Evolutionary conservation across 2,888 invertebrate species (phyloP).

Genomic region (Pycnomerus fuliginosus): DNA sequence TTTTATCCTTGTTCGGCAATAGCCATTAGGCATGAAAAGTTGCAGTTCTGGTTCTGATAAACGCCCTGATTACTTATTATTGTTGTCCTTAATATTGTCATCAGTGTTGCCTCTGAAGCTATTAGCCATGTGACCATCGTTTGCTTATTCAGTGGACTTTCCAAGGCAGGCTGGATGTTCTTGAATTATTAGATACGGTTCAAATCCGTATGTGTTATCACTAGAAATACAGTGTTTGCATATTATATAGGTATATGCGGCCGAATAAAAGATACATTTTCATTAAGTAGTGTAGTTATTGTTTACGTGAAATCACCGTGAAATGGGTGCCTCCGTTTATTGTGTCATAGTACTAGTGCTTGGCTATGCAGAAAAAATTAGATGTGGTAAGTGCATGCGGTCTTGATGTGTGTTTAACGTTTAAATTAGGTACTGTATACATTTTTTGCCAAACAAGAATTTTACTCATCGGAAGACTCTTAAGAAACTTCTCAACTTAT

Average conservation of each 20-base stretch:
- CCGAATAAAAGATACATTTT: neutral
- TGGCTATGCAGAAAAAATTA: neutral
- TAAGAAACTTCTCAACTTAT: no score
- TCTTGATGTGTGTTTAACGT: no score
- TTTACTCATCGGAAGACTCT: no score
- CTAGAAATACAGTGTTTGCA: conserved; percentile 8
- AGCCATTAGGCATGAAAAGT: neutral
- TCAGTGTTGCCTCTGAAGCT: neutral
- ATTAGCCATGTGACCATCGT: neutral
- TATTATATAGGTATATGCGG: neutral
- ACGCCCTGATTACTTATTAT: neutral
- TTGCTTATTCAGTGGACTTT: conserved; percentile 27
- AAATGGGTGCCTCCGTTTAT: neutral
- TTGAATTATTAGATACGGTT: conserved; percentile 21
- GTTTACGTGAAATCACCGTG: conserved; percentile 3
- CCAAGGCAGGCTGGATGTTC: conserved; percentile 37
- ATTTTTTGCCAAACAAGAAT: no score
- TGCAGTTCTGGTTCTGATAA: neutral
- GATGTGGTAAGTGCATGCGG: no score
- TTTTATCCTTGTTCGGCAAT: neutral
- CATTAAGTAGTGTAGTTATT: neutral
- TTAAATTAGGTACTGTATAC: no score
- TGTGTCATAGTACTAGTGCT: neutral
- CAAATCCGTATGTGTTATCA: conserved; percentile 35
- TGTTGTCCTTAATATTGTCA: neutral